phyloP scores from a whole-genome alignment of 2,113 vertebrate species.

The Cyanoderma ruficeps region DNA sequence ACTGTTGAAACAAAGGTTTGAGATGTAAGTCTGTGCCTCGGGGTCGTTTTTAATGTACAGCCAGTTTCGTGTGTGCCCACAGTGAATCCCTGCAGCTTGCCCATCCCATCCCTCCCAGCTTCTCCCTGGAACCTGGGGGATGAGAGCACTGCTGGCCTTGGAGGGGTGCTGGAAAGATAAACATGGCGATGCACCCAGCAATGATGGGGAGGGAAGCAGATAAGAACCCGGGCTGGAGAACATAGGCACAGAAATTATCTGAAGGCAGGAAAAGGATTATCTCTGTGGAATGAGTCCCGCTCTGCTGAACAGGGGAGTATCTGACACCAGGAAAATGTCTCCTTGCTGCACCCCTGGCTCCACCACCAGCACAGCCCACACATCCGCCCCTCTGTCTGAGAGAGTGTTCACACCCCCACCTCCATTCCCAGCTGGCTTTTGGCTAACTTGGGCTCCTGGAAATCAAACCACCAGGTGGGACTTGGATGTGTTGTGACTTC shows the following conservation, averaged over 20 bases:
- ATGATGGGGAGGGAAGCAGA: not conserved
- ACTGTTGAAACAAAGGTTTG: not conserved
- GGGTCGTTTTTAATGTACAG: not conserved
- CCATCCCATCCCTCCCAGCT: not conserved
- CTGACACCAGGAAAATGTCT: not conserved
- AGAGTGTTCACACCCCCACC: rapidly evolving
- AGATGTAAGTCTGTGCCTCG: not conserved
- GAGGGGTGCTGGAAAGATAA: not conserved
- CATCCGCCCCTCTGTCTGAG: not conserved
- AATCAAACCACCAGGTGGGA: not conserved
- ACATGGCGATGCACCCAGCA: not conserved
- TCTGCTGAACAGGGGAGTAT: not conserved
- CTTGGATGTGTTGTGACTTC: not conserved
- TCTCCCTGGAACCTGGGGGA: not conserved
- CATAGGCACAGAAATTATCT: not conserved
- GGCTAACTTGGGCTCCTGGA: not conserved
- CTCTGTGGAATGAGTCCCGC: not conserved
- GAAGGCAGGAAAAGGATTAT: not conserved
- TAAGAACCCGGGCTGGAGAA: not conserved
- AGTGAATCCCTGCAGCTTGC: not conserved
- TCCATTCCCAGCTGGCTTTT: not conserved
- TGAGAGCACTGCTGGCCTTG: not conserved
- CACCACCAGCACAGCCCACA: not conserved
- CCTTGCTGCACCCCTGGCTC: not conserved
- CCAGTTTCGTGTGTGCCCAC: rapidly evolving